Evolutionary conservation across 1,140 invertebrate genomes (phyloP).

Genomic region (Megathymus violae): DNA sequence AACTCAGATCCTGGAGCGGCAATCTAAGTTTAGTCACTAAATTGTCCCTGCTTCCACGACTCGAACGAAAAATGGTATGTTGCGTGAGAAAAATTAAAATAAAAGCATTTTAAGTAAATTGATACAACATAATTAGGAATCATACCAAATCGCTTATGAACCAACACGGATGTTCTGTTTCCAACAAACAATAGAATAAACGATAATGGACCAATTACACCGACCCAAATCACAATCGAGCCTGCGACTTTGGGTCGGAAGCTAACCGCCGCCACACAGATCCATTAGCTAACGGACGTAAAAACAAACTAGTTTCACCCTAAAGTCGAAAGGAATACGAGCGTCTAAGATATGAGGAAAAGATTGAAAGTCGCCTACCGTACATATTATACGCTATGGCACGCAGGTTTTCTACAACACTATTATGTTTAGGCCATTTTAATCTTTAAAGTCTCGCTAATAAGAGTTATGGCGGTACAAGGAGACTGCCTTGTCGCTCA

Average conservation of each 20-base stretch:
- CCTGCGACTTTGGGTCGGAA: constrained; percentile 32
- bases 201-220: constrained; percentile 56
- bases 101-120: no score
- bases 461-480: background rate
- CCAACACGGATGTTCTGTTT: constrained; percentile 6
- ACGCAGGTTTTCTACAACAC: background rate
- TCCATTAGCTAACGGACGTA: background rate
- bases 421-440: background rate
- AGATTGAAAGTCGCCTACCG: constrained; percentile 5
- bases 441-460: background rate
- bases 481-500: constrained; percentile 2
- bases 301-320: background rate
- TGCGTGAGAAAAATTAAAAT: background rate
- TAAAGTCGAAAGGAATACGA: background rate
- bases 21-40: no score
- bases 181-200: constrained; percentile 45
- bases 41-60: no score
- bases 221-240: constrained; percentile 51
- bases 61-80: no score
- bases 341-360: constrained; percentile 8
- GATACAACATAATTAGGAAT: background rate
- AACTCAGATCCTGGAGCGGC: no score
- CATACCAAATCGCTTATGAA: constrained; percentile 10
- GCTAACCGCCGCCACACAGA: constrained; percentile 9
- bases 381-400: constrained; percentile 1